A percentile compares a stretch with the other conserved stretches of the same genome.
Conservation (phyloP, 2,797 vertebrate species). For the Cygnus olor region DNA sequence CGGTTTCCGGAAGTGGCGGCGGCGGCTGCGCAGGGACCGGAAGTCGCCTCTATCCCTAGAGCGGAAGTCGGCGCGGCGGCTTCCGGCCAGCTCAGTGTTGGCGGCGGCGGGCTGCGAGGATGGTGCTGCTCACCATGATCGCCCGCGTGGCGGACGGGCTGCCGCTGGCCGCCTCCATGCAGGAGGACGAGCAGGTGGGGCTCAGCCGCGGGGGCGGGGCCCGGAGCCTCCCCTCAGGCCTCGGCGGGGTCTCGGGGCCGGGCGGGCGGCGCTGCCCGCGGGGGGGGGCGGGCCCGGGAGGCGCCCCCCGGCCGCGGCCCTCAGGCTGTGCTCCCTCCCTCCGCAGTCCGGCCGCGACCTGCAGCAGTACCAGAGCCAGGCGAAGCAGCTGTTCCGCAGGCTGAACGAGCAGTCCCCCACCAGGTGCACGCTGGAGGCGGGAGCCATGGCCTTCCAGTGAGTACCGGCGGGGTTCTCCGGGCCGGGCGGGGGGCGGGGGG, state of each 20-base stretch:
- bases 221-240: not conserved
- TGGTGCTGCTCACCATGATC: constrained; percentile 98
- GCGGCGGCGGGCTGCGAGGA: constrained; percentile 20
- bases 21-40: too few species aligned
- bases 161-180: constrained; percentile 95
- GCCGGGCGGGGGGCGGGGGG: too few species aligned
- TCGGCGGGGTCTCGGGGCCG: too few species aligned
- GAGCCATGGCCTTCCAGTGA: constrained; percentile 96
- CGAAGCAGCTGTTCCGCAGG: constrained; percentile 96
- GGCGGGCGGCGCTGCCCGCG: too few species aligned
- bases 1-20: not conserved
- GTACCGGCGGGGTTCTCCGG: constrained; percentile 57
- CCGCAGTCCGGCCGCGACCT: constrained; percentile 92
- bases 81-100: constrained; percentile 53
- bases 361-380: constrained; percentile 98
- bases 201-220: too few species aligned
- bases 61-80: too few species aligned
- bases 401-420: constrained; percentile 97
- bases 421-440: constrained; percentile 96
- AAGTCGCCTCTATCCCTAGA: too few species aligned
- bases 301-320: not conserved
- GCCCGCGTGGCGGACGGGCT: constrained; percentile 95
- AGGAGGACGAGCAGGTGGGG: constrained; percentile 95
- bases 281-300: too few species aligned
- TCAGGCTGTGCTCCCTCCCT: constrained; percentile 32